phyloP scores from a whole-genome alignment of 2,113 vertebrate genomes.

The Callipepla squamata region DNA sequence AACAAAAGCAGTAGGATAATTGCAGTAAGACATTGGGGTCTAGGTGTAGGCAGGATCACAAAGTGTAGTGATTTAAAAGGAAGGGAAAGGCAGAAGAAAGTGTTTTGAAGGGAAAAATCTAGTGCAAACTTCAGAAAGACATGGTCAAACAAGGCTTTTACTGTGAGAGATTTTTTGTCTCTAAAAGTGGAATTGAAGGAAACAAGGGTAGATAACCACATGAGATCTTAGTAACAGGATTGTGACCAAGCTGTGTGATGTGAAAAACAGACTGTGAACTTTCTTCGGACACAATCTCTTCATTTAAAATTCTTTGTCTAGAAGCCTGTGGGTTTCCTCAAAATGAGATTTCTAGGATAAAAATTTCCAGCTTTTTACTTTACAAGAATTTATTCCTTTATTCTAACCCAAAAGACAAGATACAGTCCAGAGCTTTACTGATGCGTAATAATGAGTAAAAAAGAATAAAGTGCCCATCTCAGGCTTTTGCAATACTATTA shows the following conservation, averaged over 20 bases:
- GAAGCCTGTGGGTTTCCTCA: conserved; percentile 13
- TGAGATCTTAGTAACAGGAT: background rate
- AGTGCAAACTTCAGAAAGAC: background rate
- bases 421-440: background rate
- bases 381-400: background rate
- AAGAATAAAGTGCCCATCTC: background rate
- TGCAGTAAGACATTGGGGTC: background rate
- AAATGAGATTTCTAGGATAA: conserved; percentile 11
- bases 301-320: conserved; percentile 43
- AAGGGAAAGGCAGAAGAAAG: conserved; percentile 24
- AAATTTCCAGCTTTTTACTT: background rate
- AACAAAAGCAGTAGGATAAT: background rate
- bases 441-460: conserved; percentile 8
- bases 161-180: background rate
- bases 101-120: conserved; percentile 1
- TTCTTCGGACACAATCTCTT: background rate
- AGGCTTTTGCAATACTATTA: background rate
- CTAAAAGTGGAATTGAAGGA: background rate
- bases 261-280: conserved; percentile 21
- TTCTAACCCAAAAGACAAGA: background rate
- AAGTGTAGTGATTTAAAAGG: background rate
- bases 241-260: background rate
- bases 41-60: background rate
- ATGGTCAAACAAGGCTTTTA: background rate
- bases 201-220: conserved; percentile 18